A percentile compares a stretch with the other conserved stretches of the same genome.
phyloP scores from a whole-genome alignment of 2,113 vertebrate genomes.

The Galbula dea region DNA sequence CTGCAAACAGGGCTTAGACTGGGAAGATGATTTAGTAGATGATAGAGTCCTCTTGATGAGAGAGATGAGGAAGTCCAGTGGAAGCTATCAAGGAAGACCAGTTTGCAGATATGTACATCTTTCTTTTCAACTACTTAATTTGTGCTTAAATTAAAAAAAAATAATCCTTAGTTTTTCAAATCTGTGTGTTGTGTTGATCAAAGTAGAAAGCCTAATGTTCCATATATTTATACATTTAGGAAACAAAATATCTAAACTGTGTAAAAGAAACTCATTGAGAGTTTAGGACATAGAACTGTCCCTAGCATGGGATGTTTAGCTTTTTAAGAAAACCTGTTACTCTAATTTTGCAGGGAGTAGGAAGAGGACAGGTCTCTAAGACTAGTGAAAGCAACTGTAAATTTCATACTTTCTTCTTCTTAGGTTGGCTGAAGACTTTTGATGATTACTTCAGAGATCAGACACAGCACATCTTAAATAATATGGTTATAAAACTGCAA shows the following conservation, averaged over 20 bases:
- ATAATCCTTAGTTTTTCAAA: neutral
- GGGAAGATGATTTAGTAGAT: neutral
- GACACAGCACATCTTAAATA: slow-evolving; percentile 90
- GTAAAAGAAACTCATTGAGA: neutral
- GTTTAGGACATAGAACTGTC: neutral
- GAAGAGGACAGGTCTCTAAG: neutral
- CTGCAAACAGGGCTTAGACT: neutral
- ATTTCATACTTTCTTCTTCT: slow-evolving; percentile 43
- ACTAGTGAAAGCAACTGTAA: neutral
- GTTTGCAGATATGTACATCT: neutral
- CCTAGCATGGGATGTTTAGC: neutral
- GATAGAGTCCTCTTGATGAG: neutral
- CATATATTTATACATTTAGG: neutral
- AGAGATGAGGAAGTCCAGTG: neutral
- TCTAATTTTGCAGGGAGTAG: neutral
- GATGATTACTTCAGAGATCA: slow-evolving; percentile 90
- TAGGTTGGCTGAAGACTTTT: slow-evolving; percentile 96
- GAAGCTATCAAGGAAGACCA: neutral
- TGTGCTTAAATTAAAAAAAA: neutral
- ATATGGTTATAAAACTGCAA: slow-evolving; percentile 88
- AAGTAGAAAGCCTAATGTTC: neutral
- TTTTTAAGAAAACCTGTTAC: neutral
- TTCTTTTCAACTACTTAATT: neutral
- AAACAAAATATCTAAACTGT: neutral
- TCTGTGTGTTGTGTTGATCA: neutral